Conservation (phyloP, 2,113 vertebrate species). For the Lipophrys pholis region DNA sequence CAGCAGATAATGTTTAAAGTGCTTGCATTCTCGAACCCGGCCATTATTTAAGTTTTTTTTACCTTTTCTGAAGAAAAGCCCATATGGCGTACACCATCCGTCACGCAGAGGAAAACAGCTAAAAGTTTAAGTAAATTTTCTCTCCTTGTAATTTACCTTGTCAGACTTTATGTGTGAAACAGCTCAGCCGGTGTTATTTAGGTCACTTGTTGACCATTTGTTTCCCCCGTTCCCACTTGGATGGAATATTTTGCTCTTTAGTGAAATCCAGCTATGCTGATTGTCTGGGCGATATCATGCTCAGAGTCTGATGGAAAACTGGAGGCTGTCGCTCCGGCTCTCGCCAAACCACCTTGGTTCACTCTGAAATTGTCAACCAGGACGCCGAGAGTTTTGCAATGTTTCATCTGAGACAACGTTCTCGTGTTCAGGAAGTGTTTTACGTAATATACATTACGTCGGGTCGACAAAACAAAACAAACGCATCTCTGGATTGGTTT, state of each 20-base stretch:
- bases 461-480: not conserved
- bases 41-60: not conserved
- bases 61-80: constrained; percentile 2
- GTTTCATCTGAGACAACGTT: constrained; percentile 25
- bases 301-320: constrained; percentile 52
- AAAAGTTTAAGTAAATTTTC: not conserved
- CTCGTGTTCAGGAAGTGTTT: constrained; percentile 26
- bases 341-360: constrained; percentile 38
- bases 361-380: not conserved
- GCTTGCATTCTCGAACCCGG: not conserved
- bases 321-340: constrained; percentile 10
- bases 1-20: constrained; percentile 16
- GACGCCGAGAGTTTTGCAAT: constrained; percentile 13
- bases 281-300: constrained; percentile 46
- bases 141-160: constrained; percentile 4
- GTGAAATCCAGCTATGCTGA: constrained; percentile 26
- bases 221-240: constrained; percentile 28
- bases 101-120: constrained; percentile 3
- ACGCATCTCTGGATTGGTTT: not conserved
- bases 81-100: constrained; percentile 27
- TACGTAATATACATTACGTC: constrained; percentile 18
- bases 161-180: not conserved
- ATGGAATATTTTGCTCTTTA: constrained; percentile 36
- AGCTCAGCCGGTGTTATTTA: not conserved
- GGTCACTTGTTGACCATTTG: constrained; percentile 12